A percentile compares a stretch with the other conserved stretches of the same genome.
Conservation (phyloP, 2,113 vertebrate genomes). For the Balaenoptera acutorostrata region DNA sequence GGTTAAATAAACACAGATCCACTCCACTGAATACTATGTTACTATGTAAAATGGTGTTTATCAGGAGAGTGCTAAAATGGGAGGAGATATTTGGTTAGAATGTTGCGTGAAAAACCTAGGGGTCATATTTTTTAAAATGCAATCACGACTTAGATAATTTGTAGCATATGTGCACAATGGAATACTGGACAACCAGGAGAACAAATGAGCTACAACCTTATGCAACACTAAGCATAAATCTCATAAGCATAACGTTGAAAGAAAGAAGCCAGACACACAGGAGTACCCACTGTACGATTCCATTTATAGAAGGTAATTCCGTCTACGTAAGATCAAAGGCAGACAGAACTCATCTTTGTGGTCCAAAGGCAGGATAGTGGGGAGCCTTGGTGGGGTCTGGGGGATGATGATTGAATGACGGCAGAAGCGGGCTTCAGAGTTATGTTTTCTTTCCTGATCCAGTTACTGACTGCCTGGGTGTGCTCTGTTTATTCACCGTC, state of each 20-base stretch:
- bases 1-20: not conserved
- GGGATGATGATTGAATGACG: accelerated
- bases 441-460: not conserved
- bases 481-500: not conserved
- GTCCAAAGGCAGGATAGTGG: accelerated
- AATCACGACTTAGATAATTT: not conserved
- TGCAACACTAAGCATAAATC: not conserved
- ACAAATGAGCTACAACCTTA: not conserved
- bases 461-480: too few relatives aligned
- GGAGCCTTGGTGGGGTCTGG: accelerated
- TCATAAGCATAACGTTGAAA: not conserved
- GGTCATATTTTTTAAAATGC: not conserved
- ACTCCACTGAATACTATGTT: not conserved
- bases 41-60: not conserved
- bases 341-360: not conserved
- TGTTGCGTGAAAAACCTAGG: not conserved
- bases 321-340: not conserved
- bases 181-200: not conserved
- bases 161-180: not conserved
- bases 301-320: not conserved
- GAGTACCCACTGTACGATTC: accelerated
- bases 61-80: not conserved
- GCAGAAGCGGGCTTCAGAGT: not conserved
- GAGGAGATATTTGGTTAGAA: not conserved
- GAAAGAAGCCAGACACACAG: not conserved